These are phyloP conservation scores for Chinchilla lanigera DNA, from an alignment of 2,113 vertebrate species.

Conservation along the genomic window DNA sequence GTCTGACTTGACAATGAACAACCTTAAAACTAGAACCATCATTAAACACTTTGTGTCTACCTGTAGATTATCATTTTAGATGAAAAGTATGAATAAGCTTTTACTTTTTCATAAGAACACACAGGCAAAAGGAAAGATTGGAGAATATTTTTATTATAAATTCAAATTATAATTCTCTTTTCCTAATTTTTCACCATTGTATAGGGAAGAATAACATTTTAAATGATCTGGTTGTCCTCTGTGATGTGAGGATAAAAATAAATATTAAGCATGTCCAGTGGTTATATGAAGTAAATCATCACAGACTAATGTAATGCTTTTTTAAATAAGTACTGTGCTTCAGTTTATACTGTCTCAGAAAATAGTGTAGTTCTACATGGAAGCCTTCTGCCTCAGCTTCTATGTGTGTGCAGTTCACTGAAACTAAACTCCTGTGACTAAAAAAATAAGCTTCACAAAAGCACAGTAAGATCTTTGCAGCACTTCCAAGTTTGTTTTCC, in stretches of 20 bases:
- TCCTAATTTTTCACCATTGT: not conserved
- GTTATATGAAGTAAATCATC: not conserved
- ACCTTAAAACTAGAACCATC: slow-evolving; percentile 14
- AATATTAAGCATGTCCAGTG: not conserved
- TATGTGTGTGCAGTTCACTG: not conserved
- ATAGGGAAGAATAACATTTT: not conserved
- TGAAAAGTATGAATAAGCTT: slow-evolving; percentile 30
- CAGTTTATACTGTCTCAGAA: not conserved
- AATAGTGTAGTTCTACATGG: not conserved
- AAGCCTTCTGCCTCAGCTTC: not conserved
- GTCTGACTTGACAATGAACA: slow-evolving; percentile 29
- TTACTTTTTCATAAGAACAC: not conserved
- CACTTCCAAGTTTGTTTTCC: not conserved
- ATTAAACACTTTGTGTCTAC: not conserved
- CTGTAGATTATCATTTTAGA: slow-evolving; percentile 42
- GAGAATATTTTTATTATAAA: not conserved
- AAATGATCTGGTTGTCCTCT: not conserved
- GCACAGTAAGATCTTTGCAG: not conserved
- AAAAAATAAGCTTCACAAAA: not conserved
- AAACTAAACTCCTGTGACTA: not conserved
- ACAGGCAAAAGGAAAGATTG: not conserved
- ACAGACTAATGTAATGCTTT: not conserved
- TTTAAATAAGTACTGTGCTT: slow-evolving; percentile 4
- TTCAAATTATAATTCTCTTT: not conserved
- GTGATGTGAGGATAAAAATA: not conserved